Conservation (phyloP, 2,797 vertebrate genomes). For the Sylvia borin region DNA sequence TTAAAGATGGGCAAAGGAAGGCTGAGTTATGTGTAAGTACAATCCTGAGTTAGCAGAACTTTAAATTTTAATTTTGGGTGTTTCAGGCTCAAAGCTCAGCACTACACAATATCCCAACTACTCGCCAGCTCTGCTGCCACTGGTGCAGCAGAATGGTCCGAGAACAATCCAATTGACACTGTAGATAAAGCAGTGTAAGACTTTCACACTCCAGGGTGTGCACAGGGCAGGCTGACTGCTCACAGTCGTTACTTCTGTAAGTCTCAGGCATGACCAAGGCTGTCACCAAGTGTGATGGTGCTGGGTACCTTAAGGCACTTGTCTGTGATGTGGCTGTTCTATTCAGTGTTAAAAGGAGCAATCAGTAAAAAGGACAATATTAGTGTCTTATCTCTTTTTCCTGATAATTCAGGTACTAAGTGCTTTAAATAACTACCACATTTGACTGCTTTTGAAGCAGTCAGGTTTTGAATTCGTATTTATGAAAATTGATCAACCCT, state of each 20-base stretch:
- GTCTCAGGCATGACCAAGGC: not conserved
- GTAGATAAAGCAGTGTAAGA: not conserved
- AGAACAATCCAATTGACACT: not conserved
- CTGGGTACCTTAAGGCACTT: not conserved
- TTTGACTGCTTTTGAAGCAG: not conserved
- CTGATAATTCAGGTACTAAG: not conserved
- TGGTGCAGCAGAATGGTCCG: not conserved
- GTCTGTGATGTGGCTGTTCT: not conserved
- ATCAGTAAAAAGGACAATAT: not conserved
- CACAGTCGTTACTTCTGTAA: not conserved
- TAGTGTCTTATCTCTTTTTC: not conserved
- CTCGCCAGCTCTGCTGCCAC: fast-evolving
- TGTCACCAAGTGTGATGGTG: not conserved
- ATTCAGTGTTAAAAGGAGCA: not conserved
- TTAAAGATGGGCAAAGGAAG: not conserved
- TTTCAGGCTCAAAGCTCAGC: not conserved
- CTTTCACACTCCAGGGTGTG: not conserved
- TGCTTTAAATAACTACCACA: not conserved
- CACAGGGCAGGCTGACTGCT: not conserved
- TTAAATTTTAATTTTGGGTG: not conserved
- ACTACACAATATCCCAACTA: too few species aligned
- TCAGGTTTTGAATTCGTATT: not conserved
- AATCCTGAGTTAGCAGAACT: not conserved
- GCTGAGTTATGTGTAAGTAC: not conserved
- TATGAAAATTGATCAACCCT: not conserved